Conservation (phyloP, 1,140 invertebrate species). For the Orius laevigatus region DNA sequence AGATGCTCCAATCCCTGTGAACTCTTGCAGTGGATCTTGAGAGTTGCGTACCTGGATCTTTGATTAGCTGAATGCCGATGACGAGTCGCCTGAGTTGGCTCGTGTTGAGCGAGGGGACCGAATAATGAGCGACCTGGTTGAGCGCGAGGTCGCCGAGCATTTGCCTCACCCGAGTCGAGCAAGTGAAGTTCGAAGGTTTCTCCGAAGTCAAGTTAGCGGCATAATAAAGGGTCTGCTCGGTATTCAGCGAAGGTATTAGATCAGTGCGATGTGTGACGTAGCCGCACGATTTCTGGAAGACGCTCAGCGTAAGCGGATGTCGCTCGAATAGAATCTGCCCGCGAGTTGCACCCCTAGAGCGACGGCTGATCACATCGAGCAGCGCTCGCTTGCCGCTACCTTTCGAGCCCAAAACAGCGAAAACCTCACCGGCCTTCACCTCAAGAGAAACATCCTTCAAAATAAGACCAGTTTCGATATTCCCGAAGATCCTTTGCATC, state of each 20-base stretch:
- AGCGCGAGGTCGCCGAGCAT: conserved; percentile 78
- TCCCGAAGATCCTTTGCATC: conserved; percentile 57
- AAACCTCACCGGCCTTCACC: conserved; percentile 77
- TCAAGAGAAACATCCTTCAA: conserved; percentile 80
- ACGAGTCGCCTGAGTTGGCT: conserved; percentile 71
- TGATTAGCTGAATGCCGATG: conserved; percentile 72
- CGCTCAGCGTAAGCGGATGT: conserved; percentile 53
- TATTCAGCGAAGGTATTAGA: conserved; percentile 65
- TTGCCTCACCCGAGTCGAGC: conserved; percentile 51
- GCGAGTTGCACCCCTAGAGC: conserved; percentile 49
- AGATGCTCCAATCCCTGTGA: no score
- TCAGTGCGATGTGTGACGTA: conserved; percentile 71
- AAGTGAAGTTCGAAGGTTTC: conserved; percentile 53
- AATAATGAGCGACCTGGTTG: conserved; percentile 67
- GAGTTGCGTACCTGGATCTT: conserved; percentile 59
- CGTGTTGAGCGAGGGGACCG: conserved; percentile 57
- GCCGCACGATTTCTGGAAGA: conserved; percentile 70
- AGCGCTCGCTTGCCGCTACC: conserved; percentile 81
- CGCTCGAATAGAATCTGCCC: conserved; percentile 77
- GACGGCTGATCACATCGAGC: conserved; percentile 75
- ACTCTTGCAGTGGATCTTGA: no score
- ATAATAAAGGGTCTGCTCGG: conserved; percentile 68
- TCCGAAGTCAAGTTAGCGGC: conserved; percentile 44
- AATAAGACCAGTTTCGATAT: conserved; percentile 62
- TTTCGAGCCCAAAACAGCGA: conserved; percentile 82